Conservation (phyloP, 2,113 vertebrate species). For the Tympanuchus pallidicinctus region DNA sequence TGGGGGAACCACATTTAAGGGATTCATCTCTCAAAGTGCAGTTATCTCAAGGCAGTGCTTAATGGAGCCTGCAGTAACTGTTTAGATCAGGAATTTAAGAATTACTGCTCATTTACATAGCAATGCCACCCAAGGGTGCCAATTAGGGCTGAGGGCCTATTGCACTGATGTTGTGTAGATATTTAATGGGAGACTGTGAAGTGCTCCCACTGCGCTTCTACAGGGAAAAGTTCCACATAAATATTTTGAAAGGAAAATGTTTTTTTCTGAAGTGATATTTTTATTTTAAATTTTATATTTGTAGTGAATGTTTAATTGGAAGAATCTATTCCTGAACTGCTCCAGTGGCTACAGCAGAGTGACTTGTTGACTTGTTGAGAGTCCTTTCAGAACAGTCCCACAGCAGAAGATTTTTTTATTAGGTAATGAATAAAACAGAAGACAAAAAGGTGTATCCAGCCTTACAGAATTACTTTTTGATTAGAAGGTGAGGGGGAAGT, state of each 20-base stretch:
- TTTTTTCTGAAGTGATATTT: not conserved
- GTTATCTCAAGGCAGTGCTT: not conserved
- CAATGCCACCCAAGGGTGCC: not conserved
- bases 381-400: not conserved
- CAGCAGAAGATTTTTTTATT: not conserved
- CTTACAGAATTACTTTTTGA: not conserved
- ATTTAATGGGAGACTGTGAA: not conserved
- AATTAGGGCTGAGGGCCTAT: not conserved
- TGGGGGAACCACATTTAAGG: not conserved
- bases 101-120: not conserved
- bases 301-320: not conserved
- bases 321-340: not conserved
- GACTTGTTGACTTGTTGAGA: not conserved
- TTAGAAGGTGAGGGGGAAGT: not conserved
- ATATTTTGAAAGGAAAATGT: not conserved
- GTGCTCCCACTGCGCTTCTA: not conserved
- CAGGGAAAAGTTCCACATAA: not conserved
- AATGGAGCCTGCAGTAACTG: not conserved
- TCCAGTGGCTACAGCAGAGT: not conserved
- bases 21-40: not conserved
- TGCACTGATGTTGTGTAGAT: not conserved
- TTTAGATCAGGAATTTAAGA: not conserved
- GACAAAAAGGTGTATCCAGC: not conserved
- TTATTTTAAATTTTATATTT: not conserved
- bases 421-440: not conserved